Conservation (phyloP, 2,113 vertebrate genomes). For the Cathartes aura region DNA sequence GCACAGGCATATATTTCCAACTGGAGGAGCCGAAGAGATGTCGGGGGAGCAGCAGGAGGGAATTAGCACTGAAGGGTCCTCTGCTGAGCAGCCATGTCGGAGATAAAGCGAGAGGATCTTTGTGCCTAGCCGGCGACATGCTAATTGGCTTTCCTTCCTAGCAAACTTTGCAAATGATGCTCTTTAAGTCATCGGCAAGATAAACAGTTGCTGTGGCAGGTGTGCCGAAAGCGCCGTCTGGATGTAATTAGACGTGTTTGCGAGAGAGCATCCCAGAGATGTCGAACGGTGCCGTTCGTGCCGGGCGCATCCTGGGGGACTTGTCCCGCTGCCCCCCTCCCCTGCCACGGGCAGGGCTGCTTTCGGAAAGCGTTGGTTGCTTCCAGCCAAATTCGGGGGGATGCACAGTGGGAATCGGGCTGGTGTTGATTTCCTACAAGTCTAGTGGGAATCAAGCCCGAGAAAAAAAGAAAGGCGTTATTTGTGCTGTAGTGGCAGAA, state of each 20-base stretch:
- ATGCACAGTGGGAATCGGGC: not conserved
- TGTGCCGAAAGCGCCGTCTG: not conserved
- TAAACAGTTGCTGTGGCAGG: not conserved
- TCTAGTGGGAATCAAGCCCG: not conserved
- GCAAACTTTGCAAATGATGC: not conserved
- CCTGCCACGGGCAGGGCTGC: not conserved
- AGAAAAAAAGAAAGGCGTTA: not conserved
- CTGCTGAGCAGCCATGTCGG: fast-evolving
- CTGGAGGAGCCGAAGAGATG: not conserved
- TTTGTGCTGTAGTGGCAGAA: not conserved
- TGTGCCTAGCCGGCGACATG: not conserved
- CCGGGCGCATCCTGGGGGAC: not conserved
- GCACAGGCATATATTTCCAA: not conserved
- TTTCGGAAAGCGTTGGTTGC: fast-evolving
- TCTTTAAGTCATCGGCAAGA: not conserved
- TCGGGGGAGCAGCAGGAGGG: not conserved
- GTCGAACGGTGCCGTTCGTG: not conserved
- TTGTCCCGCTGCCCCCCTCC: not conserved
- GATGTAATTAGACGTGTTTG: not conserved
- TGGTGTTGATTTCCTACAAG: not conserved
- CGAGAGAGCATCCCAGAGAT: not conserved
- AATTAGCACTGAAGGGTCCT: not conserved
- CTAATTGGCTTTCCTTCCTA: not conserved
- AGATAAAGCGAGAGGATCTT: not conserved
- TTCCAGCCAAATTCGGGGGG: fast-evolving